phyloP scores from a whole-genome alignment of 2,113 vertebrate species.

The Lichenostomus cassidix region DNA sequence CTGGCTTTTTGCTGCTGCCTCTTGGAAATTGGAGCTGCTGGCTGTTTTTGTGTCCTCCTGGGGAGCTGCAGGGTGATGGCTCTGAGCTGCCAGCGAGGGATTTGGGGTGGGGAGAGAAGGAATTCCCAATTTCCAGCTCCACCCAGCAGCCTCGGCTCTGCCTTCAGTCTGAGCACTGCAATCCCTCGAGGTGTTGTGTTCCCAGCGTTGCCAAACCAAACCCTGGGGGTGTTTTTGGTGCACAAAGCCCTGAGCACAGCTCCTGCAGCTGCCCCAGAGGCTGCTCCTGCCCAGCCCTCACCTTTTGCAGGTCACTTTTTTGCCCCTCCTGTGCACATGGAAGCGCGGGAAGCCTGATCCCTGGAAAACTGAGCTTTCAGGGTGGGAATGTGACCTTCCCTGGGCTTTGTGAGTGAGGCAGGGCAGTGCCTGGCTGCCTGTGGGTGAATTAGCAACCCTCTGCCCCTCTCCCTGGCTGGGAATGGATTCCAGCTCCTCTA shows the following conservation, averaged over 20 bases:
- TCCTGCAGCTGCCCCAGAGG: neutral
- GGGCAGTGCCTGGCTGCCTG: neutral
- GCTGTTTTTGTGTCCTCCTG: neutral
- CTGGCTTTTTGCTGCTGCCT: neutral
- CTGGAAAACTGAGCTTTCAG: neutral
- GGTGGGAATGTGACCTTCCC: neutral
- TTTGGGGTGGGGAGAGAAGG: neutral
- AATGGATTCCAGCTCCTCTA: neutral
- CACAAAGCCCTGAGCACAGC: neutral
- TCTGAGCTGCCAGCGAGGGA: neutral
- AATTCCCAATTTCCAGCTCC: neutral
- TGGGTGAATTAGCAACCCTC: neutral
- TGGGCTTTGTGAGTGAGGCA: neutral
- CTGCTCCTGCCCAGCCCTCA: neutral
- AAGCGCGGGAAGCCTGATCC: neutral
- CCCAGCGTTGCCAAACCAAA: neutral
- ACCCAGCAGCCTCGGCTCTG: neutral
- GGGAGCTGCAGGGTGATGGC: neutral
- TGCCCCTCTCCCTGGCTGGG: neutral
- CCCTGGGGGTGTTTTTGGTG: neutral
- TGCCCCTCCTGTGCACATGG: rapidly evolving
- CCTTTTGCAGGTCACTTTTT: constrained; percentile 50
- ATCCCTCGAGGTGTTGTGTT: rapidly evolving
- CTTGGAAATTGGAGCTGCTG: neutral
- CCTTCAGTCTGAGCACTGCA: neutral